phyloP scores from a whole-genome alignment of 2,888 invertebrate species.

The Smittia sp. region DNA sequence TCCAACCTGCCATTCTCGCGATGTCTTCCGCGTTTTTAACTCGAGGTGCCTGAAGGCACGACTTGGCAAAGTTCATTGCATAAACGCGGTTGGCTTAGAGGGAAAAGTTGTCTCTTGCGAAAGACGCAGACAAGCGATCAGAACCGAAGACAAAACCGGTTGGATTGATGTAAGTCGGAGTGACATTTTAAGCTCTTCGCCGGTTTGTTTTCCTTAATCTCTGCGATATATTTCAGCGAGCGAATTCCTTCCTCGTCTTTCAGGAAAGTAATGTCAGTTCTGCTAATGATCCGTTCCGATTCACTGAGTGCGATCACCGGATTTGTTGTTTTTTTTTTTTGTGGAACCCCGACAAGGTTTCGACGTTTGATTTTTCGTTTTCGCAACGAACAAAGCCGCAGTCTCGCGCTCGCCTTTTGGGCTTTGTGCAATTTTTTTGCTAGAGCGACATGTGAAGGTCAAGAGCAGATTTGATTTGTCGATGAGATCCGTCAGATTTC shows the following conservation, averaged over 20 bases:
- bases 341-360: too few species aligned
- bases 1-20: neutral
- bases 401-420: neutral
- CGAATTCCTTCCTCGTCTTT: too few species aligned
- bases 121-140: neutral
- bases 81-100: neutral
- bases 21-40: constrained; percentile 7
- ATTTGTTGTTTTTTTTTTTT: too few species aligned
- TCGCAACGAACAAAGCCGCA: neutral
- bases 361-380: too few species aligned
- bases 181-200: constrained; percentile 2
- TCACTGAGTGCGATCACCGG: too few species aligned
- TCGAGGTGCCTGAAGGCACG: neutral
- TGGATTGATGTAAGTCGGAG: constrained; percentile 2
- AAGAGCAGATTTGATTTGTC: neutral
- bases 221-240: too few species aligned
- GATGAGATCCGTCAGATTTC: neutral
- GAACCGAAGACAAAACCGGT: constrained; percentile 22
- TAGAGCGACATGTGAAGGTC: neutral
- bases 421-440: neutral
- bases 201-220: neutral
- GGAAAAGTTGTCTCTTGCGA: constrained; percentile 6
- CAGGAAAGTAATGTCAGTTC: too few species aligned
- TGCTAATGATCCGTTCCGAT: too few species aligned
- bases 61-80: neutral